These are phyloP conservation scores for Dasypogon diadema DNA, from an alignment of 2,888 invertebrate species.

Conservation along the genomic window DNA sequence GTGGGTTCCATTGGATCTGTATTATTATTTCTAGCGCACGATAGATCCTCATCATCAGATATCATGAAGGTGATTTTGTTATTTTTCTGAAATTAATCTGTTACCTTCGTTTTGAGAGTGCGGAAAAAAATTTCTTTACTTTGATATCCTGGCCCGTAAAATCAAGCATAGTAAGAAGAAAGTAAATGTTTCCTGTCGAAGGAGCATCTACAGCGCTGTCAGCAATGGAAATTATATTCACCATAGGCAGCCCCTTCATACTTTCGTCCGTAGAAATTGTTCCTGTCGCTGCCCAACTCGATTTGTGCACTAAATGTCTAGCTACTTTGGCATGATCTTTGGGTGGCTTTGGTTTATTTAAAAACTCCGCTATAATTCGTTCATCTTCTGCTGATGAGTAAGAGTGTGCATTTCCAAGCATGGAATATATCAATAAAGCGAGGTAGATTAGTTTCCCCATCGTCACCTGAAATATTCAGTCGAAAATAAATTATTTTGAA, in stretches of 20 bases:
- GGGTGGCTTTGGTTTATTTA: constrained; percentile 53
- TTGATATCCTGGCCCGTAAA: constrained; percentile 65
- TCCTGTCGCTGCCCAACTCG: constrained; percentile 66
- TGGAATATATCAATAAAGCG: too few species aligned
- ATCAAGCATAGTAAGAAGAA: constrained; percentile 66
- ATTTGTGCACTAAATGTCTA: constrained; percentile 64
- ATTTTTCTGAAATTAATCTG: constrained; percentile 59
- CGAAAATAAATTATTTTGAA: too few species aligned
- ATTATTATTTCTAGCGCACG: constrained; percentile 60
- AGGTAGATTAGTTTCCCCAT: too few species aligned
- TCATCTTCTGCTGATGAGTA: constrained; percentile 59
- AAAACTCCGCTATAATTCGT: constrained; percentile 60
- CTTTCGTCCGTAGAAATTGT: constrained; percentile 63
- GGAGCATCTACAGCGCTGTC: constrained; percentile 60
- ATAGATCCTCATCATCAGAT: constrained; percentile 64
- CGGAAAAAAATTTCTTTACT: too few species aligned
- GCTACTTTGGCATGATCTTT: constrained; percentile 66
- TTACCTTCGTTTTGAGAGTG: not conserved
- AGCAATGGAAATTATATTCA: constrained; percentile 67
- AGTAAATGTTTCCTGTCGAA: constrained; percentile 66
- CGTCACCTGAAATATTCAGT: too few species aligned
- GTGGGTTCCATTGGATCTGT: constrained; percentile 68
- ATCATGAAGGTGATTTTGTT: constrained; percentile 66
- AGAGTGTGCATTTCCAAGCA: not conserved
- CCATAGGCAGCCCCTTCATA: constrained; percentile 66